Conservation (phyloP, 1,140 invertebrate species). For the Ceratina australensis region DNA sequence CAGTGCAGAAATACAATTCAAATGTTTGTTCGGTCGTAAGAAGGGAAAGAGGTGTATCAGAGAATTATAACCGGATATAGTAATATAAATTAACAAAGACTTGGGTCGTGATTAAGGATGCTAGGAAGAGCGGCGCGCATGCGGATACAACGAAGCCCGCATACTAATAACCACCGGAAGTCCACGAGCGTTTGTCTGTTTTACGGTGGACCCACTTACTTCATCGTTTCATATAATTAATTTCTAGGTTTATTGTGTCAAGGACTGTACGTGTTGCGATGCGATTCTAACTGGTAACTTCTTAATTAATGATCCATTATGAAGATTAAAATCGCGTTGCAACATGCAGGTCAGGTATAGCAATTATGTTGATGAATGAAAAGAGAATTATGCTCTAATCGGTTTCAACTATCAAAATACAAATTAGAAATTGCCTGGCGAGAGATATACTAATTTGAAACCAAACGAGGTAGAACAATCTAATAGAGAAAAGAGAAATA, state of each 20-base stretch:
- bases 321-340: too few species aligned
- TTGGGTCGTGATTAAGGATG: slow-evolving; percentile 64
- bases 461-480: too few species aligned
- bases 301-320: not conserved
- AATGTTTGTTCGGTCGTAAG: too few species aligned
- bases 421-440: too few species aligned
- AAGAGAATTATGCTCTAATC: too few species aligned
- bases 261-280: slow-evolving; percentile 22
- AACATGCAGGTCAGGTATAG: too few species aligned
- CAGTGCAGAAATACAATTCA: too few species aligned
- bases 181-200: slow-evolving; percentile 65
- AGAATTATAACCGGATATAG: slow-evolving; percentile 63
- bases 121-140: slow-evolving; percentile 60
- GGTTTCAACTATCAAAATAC: too few species aligned
- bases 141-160: slow-evolving; percentile 71
- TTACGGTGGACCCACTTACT: slow-evolving; percentile 40
- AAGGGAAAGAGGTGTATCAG: too few species aligned
- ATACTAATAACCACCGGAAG: slow-evolving; percentile 73
- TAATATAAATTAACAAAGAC: slow-evolving; percentile 59
- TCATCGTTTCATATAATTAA: slow-evolving; percentile 12
- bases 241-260: slow-evolving; percentile 39
- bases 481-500: too few species aligned
- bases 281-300: slow-evolving; percentile 9
- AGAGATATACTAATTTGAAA: too few species aligned
- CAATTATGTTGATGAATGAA: not conserved